These are phyloP conservation scores for Pachymerium ferrugineum DNA, from an alignment of 2,888 invertebrate genomes.

Conservation along the genomic window DNA sequence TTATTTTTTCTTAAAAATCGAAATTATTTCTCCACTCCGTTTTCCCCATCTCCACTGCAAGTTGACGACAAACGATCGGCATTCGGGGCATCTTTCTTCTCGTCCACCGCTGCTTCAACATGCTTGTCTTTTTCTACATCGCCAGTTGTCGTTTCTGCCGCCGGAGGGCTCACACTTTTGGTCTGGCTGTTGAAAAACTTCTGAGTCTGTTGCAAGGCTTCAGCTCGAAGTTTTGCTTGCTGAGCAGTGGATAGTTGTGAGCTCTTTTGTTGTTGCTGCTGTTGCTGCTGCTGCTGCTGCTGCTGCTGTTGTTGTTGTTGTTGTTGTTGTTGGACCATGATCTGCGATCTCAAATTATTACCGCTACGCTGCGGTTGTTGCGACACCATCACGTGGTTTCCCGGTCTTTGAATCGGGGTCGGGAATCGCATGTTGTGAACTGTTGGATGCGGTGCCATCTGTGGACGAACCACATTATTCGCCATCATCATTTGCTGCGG, in stretches of 20 bases:
- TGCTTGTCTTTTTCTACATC: background rate
- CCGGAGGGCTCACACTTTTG: background rate
- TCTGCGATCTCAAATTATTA: slow-evolving; percentile 39
- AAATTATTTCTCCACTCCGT: slow-evolving; percentile 29
- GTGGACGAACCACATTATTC: slow-evolving; percentile 38
- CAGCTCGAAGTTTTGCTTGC: slow-evolving; percentile 40
- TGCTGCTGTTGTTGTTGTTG: slow-evolving; percentile 46
- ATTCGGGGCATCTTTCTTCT: background rate
- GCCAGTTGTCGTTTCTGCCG: background rate
- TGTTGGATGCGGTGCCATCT: slow-evolving; percentile 41
- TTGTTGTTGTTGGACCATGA: slow-evolving; percentile 54
- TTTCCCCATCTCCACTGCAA: background rate
- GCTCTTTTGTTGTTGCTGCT: slow-evolving; percentile 31
- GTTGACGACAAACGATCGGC: background rate
- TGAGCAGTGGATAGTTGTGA: slow-evolving; percentile 39
- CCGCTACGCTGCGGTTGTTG: slow-evolving; percentile 35
- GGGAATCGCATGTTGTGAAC: slow-evolving; percentile 10
- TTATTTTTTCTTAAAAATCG: too few species aligned
- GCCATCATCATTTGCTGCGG: slow-evolving; percentile 48
- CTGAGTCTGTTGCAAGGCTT: slow-evolving; percentile 40
- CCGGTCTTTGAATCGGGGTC: slow-evolving; percentile 30
- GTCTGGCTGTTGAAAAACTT: slow-evolving; percentile 39
- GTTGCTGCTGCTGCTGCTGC: slow-evolving; percentile 38
- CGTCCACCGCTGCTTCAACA: background rate
- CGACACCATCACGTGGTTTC: slow-evolving; percentile 39